Evolutionary conservation across 1,140 invertebrate genomes (phyloP).

Genomic region (Varroa destructor): DNA sequence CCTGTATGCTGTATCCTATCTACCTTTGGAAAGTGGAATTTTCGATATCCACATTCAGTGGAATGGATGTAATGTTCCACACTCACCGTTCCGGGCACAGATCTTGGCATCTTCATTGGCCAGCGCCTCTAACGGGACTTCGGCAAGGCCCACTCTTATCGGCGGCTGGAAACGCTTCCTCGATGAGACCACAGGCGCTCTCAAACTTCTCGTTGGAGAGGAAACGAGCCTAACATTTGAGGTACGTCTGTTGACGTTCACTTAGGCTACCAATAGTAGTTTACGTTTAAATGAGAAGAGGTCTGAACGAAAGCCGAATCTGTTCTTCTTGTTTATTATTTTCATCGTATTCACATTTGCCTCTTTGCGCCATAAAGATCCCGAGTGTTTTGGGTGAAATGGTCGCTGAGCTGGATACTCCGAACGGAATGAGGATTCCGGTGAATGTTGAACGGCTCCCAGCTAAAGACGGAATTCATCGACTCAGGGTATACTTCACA

Average conservation of each 20-base stretch:
- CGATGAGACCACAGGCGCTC: neutral
- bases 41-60: constrained; percentile 58
- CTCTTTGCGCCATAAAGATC: too few species aligned
- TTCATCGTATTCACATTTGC: too few species aligned
- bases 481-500: constrained; percentile 42
- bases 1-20: constrained; percentile 52
- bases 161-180: constrained; percentile 12
- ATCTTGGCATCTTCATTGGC: neutral
- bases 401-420: constrained; percentile 54
- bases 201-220: constrained; percentile 11
- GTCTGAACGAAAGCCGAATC: too few species aligned
- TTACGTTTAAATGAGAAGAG: too few species aligned
- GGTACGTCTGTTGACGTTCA: neutral
- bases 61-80: constrained; percentile 51
- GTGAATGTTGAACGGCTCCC: constrained; percentile 37
- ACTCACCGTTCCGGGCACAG: constrained; percentile 24
- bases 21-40: constrained; percentile 55
- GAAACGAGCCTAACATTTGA: constrained; percentile 8
- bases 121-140: neutral
- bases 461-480: constrained; percentile 35
- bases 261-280: too few species aligned
- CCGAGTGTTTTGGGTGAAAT: constrained; percentile 42
- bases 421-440: constrained; percentile 47
- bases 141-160: neutral
- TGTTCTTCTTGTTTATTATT: too few species aligned